A percentile compares a stretch with the other conserved stretches of the same genome.
Evolutionary conservation across 2,888 invertebrate genomes (phyloP).

Genomic region (Adela reaumurella): DNA sequence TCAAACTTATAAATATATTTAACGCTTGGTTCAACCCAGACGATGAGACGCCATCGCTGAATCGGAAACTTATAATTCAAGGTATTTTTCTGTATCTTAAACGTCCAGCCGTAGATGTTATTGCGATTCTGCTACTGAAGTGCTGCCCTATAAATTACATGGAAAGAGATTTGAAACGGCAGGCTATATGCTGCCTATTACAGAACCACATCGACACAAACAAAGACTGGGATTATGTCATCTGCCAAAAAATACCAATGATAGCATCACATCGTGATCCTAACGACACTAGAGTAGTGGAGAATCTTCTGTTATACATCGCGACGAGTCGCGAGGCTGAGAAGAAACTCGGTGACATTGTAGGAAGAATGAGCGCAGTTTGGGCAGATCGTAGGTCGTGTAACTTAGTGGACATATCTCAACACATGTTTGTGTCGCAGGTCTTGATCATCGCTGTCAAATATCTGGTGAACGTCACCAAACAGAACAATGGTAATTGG

Average conservation of each 20-base stretch:
- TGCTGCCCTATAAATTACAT: conserved; percentile 40
- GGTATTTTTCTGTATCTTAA: conserved; percentile 57
- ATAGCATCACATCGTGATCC: conserved; percentile 40
- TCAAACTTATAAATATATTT: conserved; percentile 51
- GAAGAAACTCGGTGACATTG: conserved; percentile 30
- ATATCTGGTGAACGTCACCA: conserved; percentile 33
- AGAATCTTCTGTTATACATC: conserved; percentile 62
- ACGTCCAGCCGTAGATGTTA: conserved; percentile 54
- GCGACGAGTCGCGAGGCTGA: conserved; percentile 29
- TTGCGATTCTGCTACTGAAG: conserved; percentile 55
- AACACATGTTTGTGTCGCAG: conserved; percentile 69
- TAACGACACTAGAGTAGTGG: conserved; percentile 45
- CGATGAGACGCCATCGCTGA: too few relatives aligned
- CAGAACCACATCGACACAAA: conserved; percentile 45
- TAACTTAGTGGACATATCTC: conserved; percentile 61
- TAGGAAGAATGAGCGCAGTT: conserved; percentile 54
- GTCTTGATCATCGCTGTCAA: conserved; percentile 58
- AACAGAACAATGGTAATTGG: conserved; percentile 23
- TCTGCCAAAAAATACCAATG: conserved; percentile 60
- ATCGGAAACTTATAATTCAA: too few relatives aligned
- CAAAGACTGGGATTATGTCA: conserved; percentile 63
- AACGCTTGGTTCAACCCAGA: conserved; percentile 43
- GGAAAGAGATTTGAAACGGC: conserved; percentile 21
- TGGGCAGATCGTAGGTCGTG: conserved; percentile 68
- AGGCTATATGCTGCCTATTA: conserved; percentile 44